Percentiles rank a stretch among this genome's conserved stretches.
phyloP scores from a whole-genome alignment of 2,888 invertebrate species.

The Lacanobia oleracea region DNA sequence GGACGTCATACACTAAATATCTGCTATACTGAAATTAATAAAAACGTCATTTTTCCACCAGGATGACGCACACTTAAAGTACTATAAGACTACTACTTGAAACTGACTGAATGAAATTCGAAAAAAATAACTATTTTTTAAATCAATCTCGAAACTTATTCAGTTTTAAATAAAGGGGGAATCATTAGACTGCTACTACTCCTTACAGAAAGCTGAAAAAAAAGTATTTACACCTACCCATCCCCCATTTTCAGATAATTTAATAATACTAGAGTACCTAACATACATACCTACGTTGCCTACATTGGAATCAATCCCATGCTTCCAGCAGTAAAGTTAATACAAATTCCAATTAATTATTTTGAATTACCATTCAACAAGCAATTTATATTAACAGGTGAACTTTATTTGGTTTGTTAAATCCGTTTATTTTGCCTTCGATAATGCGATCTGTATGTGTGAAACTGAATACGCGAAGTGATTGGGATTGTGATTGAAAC shows the following conservation, averaged over 20 bases:
- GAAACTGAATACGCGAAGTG: conserved; percentile 17
- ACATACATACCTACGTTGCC: background rate
- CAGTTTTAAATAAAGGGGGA: background rate
- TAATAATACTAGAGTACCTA: background rate
- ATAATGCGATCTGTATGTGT: conserved; percentile 26
- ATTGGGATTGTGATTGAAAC: conserved; percentile 27
- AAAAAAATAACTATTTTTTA: background rate
- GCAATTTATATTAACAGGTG: conserved; percentile 69
- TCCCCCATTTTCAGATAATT: background rate
- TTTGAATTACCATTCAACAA: conserved; percentile 71
- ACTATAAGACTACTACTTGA: background rate
- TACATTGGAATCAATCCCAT: background rate
- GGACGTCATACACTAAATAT: no score
- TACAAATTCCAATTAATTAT: conserved; percentile 71
- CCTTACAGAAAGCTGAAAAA: background rate
- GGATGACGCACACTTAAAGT: no score
- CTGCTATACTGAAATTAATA: no score
- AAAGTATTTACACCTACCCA: background rate
- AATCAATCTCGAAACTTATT: background rate
- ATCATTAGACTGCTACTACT: background rate
- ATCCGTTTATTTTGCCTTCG: conserved; percentile 39
- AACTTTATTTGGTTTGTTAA: conserved; percentile 66
- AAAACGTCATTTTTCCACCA: no score
- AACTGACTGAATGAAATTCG: background rate
- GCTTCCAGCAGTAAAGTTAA: conserved; percentile 16